A percentile compares a stretch with the other conserved stretches of the same genome.
Evolutionary conservation across 1,140 invertebrate species (phyloP).

Genomic region (Nixonia krombeini): DNA sequence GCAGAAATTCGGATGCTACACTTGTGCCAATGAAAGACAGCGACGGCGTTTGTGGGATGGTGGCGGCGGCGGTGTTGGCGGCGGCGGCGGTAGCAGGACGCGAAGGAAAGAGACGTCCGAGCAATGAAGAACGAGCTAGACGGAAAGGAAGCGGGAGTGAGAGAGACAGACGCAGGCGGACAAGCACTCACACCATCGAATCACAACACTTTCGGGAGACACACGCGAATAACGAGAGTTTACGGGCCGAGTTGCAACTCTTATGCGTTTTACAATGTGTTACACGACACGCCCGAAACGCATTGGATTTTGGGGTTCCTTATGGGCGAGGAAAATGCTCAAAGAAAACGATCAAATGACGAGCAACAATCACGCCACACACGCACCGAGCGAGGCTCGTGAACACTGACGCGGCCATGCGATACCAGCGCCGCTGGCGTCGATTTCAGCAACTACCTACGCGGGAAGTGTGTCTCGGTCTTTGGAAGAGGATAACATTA

Average conservation of each 20-base stretch:
- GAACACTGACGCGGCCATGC: slow-evolving; percentile 68
- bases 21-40: slow-evolving; percentile 30
- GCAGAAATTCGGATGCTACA: slow-evolving; percentile 8
- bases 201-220: slow-evolving; percentile 26
- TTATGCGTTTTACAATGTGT: background rate
- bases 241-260: background rate
- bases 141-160: slow-evolving; percentile 13
- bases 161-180: slow-evolving; percentile 5
- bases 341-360: slow-evolving; percentile 12
- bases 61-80: too few species aligned
- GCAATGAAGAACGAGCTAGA: slow-evolving; percentile 10
- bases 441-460: slow-evolving; percentile 24
- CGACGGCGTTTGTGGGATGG: too few species aligned
- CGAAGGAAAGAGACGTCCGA: slow-evolving; percentile 38
- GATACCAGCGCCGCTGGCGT: slow-evolving; percentile 48
- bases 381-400: slow-evolving; percentile 64
- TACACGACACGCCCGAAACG: background rate
- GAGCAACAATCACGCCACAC: slow-evolving; percentile 33
- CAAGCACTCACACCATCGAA: slow-evolving; percentile 17
- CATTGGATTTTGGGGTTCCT: slow-evolving; percentile 1
- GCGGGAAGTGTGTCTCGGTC: background rate
- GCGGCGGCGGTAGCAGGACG: too few species aligned
- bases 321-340: slow-evolving; percentile 5
- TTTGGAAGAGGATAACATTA: background rate
- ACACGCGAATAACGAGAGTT: slow-evolving; percentile 11